Evolutionary conservation across 2,113 vertebrate species (phyloP).

Genomic region (Dicrurus megarhynchus): DNA sequence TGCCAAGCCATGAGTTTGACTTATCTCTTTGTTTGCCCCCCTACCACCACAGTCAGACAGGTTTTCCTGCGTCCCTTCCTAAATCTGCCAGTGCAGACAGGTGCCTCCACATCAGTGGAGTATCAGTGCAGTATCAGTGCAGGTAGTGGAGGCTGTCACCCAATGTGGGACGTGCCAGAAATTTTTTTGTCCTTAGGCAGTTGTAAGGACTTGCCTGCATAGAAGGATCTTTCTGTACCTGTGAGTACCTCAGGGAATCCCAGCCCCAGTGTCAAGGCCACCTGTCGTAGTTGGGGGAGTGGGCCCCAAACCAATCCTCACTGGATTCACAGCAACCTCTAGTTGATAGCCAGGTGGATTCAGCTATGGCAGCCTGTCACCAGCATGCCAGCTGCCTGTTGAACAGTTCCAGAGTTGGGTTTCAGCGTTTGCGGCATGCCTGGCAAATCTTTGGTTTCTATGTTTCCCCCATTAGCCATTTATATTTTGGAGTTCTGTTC

Average conservation of each 20-base stretch:
- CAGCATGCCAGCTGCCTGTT: not conserved
- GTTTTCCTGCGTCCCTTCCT: not conserved
- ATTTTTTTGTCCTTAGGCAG: not conserved
- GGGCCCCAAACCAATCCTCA: not conserved
- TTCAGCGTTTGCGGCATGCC: not conserved
- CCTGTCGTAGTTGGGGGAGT: accelerated
- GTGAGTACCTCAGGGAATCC: not conserved
- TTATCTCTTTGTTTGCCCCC: not conserved
- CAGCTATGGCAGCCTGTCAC: not conserved
- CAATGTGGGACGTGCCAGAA: not conserved
- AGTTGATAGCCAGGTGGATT: not conserved
- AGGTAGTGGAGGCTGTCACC: not conserved
- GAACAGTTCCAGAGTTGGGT: not conserved
- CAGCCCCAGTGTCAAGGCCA: not conserved
- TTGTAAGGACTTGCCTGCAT: not conserved
- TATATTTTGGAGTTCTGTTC: not conserved
- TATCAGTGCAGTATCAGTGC: not conserved
- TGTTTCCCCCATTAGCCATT: not conserved
- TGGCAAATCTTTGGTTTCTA: not conserved
- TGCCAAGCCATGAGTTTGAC: not conserved
- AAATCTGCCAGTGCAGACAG: not conserved
- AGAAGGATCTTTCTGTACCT: not conserved
- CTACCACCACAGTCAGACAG: not conserved
- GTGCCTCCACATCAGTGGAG: not conserved
- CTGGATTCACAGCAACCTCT: not conserved